Conservation (phyloP, 2,797 vertebrate genomes). For the Botia almorhae region DNA sequence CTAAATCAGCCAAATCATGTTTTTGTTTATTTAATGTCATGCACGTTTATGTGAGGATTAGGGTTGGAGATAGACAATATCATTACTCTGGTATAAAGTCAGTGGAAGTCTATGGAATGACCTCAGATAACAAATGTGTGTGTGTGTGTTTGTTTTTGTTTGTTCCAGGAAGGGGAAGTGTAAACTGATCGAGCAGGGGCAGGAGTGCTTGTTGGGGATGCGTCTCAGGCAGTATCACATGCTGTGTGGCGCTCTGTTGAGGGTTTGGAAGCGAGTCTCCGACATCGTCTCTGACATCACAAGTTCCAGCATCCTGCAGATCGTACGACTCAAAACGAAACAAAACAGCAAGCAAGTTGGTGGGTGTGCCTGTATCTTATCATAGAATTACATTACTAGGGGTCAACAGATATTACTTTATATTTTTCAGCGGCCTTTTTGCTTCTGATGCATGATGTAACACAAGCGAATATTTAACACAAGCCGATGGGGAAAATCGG, state of each 20-base stretch:
- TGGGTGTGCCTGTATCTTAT: conserved; percentile 68
- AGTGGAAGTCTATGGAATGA: too few species aligned
- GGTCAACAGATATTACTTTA: not conserved
- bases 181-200: conserved; percentile 87
- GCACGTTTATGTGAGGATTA: too few species aligned
- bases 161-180: conserved; percentile 87
- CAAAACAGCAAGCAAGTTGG: conserved; percentile 97
- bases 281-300: conserved; percentile 91
- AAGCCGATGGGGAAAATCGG: too few species aligned
- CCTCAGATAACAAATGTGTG: not conserved
- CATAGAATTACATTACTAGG: not conserved
- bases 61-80: too few species aligned
- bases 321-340: conserved; percentile 96
- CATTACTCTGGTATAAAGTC: too few species aligned
- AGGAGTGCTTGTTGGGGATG: conserved; percentile 90
- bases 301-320: conserved; percentile 93
- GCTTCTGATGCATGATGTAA: too few species aligned
- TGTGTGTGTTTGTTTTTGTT: conserved; percentile 3
- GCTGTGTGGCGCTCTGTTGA: conserved; percentile 91
- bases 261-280: conserved; percentile 92
- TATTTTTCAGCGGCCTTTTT: too few species aligned
- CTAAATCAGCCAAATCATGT: too few species aligned
- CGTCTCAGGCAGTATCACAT: conserved; percentile 95
- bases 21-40: too few species aligned
- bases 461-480: too few species aligned